Conservation (phyloP, 1,140 invertebrate genomes). For the Trachelipus rathkii region DNA sequence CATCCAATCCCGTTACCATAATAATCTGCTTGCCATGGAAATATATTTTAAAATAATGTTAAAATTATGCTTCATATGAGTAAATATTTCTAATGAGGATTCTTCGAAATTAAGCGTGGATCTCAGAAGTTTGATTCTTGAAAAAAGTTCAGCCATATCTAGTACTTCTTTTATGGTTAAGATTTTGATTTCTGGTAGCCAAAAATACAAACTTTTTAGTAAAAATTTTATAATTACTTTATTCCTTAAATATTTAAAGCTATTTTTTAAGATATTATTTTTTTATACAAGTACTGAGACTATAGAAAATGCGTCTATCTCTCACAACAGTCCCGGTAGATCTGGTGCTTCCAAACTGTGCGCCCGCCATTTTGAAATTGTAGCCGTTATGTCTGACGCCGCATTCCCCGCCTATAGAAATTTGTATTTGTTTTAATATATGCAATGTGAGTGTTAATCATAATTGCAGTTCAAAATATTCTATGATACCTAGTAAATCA, state of each 20-base stretch:
- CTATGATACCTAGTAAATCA: not conserved
- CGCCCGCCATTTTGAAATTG: slow-evolving; percentile 6
- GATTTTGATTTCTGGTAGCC: too few species aligned
- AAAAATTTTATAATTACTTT: not conserved
- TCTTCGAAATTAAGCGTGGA: not conserved
- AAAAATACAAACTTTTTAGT: too few species aligned
- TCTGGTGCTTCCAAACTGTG: not conserved
- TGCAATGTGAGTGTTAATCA: slow-evolving; percentile 1
- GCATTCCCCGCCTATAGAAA: slow-evolving; percentile 4
- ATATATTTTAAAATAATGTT: not conserved
- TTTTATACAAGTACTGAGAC: not conserved
- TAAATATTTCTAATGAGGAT: not conserved
- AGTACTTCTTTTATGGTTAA: not conserved
- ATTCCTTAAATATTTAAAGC: not conserved
- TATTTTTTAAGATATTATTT: not conserved
- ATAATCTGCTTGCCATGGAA: not conserved
- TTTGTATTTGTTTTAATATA: slow-evolving; percentile 10
- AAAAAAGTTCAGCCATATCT: not conserved
- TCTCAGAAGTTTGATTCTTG: not conserved
- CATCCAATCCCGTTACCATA: not conserved
- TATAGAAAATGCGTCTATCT: not conserved
- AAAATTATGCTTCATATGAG: not conserved
- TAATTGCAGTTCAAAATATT: not conserved
- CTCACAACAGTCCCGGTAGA: not conserved
- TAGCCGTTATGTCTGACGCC: slow-evolving; percentile 8